phyloP scores from a whole-genome alignment of 1,140 invertebrate genomes.

The Ericerus pela region DNA sequence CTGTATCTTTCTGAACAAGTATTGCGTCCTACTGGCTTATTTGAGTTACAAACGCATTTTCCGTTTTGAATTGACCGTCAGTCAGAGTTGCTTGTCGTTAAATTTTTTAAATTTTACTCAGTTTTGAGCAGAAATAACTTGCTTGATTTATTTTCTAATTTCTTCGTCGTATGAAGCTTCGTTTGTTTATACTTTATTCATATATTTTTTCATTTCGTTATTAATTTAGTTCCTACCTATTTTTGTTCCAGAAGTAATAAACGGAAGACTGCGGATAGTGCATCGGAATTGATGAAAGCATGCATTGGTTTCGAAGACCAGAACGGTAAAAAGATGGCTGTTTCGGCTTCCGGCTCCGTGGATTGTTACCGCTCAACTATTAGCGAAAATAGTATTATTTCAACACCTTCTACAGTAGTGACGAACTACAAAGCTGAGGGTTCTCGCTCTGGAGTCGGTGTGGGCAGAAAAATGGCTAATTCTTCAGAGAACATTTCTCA shows the following conservation, averaged over 20 bases:
- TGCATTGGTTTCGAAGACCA: constrained; percentile 7
- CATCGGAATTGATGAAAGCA: neutral
- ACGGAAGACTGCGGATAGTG: neutral
- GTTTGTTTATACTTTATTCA: too few species aligned
- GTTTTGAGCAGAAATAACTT: too few species aligned
- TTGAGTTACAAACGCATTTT: too few species aligned
- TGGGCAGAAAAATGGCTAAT: neutral
- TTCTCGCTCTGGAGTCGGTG: neutral
- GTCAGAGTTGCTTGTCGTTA: too few species aligned
- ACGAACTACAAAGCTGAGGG: neutral
- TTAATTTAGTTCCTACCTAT: neutral
- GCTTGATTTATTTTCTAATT: too few species aligned
- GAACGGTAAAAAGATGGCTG: neutral
- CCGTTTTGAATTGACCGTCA: too few species aligned
- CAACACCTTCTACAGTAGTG: neutral
- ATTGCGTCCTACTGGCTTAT: too few species aligned
- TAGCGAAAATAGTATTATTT: neutral
- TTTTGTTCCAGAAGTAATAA: neutral
- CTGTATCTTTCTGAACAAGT: too few species aligned
- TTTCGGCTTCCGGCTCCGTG: neutral
- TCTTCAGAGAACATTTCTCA: neutral
- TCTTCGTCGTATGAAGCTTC: too few species aligned
- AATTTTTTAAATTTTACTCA: too few species aligned
- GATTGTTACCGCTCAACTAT: neutral
- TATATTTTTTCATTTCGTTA: neutral